phyloP scores from a whole-genome alignment of 2,113 vertebrate genomes.

The Sapayoa aenigma region DNA sequence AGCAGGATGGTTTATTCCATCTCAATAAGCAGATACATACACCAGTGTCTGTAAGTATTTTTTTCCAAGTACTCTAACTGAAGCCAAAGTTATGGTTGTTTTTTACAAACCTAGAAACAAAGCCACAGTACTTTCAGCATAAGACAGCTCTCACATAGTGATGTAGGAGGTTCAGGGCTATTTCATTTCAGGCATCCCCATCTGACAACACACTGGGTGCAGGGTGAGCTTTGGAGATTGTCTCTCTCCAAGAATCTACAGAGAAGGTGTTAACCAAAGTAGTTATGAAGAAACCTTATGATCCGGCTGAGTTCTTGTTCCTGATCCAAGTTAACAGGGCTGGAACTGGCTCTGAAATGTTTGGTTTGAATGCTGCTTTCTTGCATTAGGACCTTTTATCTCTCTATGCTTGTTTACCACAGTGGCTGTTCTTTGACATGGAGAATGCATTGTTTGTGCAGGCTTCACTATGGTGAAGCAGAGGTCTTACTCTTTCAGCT shows the following conservation, averaged over 20 bases:
- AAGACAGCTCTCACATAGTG: neutral
- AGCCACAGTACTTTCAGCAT: neutral
- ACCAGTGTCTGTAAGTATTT: neutral
- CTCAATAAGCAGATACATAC: neutral
- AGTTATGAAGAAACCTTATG: neutral
- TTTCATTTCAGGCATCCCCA: neutral
- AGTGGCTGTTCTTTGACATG: neutral
- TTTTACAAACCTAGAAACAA: neutral
- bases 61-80: neutral
- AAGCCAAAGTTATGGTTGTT: neutral
- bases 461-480: neutral
- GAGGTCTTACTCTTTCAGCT: neutral
- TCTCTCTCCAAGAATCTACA: neutral
- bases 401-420: neutral
- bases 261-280: neutral
- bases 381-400: neutral
- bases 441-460: neutral
- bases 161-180: neutral
- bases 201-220: neutral
- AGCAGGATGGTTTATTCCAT: neutral
- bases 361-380: neutral
- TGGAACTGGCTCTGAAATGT: neutral
- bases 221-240: neutral
- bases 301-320: neutral
- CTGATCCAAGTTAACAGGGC: neutral